Evolutionary conservation across 2,113 vertebrate genomes (phyloP), one percentile per base, ranked within the genome.

Genomic region (Ondatra zibethicus): DNA sequence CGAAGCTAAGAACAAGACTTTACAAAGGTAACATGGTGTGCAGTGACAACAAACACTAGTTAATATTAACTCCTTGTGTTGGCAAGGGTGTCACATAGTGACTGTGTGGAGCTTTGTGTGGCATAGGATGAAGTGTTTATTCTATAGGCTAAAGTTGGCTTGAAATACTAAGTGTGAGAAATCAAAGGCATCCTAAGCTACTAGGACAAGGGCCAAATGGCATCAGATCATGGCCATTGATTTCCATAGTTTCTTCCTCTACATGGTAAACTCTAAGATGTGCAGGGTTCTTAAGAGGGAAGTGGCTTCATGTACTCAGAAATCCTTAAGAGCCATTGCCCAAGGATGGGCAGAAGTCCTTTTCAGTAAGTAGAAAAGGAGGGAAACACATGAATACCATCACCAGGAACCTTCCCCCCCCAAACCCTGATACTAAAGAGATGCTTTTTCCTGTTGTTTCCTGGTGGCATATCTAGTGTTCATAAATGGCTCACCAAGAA

Each of bases 1-100:
- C 58, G 7, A 80, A 95, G 63, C 95, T 77, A 92, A 88, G 76
- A 78, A 63, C 89, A 94, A 12, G 33, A 70, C 14, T 87, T 95
- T 77, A 65, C 39, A 95, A 63, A 72, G 63, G 27, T 65, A 50
- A 77, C n/a, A 14, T 21, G 17, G 45, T 75, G 1, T 33, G 21
- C 13, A 84, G 55, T 52, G 50, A 36, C 36, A 47, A 84, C 23
- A 61, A 39, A 84, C 23, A 93, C 29, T 29, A 70, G 42, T 66
- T 85, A 90, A 23, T 76, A 65, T 45, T 47, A 81, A 47, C 47
- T 88, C 29, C 61, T 84, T 42, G 33, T 2, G 4, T 82, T 94
- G 85, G 4, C 21, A 88, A 77, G 25, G 0, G 1, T 68, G 31
- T 63, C 52, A 66, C 31, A 88, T 52, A 63, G 9, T 39, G 16